These are phyloP conservation scores for Motacilla tschutschensis DNA, from an alignment of 2,113 vertebrate genomes.

Conservation along the genomic window DNA sequence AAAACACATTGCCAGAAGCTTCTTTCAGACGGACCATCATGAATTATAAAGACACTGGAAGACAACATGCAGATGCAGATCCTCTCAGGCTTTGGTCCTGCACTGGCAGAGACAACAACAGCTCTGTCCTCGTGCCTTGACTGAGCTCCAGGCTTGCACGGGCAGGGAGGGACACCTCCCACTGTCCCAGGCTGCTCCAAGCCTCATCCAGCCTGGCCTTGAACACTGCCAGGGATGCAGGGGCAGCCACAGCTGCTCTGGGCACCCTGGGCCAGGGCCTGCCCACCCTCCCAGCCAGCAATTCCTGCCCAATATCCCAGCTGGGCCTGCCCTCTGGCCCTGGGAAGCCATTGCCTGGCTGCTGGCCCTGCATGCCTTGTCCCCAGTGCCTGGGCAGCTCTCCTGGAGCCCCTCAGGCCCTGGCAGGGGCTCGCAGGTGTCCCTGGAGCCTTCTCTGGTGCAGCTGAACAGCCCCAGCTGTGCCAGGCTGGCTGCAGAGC, in stretches of 20 bases:
- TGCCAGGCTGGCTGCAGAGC: background rate
- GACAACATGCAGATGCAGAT: background rate
- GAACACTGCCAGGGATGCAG: background rate
- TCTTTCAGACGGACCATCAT: background rate
- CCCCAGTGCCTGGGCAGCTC: background rate
- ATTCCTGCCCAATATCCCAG: background rate
- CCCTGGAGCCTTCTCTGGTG: background rate
- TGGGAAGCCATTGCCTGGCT: background rate
- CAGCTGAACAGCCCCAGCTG: background rate
- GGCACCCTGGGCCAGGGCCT: background rate
- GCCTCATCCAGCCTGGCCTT: background rate
- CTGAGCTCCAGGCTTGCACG: background rate
- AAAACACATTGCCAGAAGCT: background rate
- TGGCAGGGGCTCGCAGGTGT: background rate
- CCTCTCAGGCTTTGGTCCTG: background rate
- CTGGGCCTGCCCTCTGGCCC: fast-evolving
- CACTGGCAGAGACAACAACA: background rate
- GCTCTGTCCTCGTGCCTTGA: background rate
- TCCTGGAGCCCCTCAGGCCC: background rate
- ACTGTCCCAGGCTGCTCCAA: fast-evolving
- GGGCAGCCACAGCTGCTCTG: background rate
- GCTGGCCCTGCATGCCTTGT: background rate
- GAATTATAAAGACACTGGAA: background rate
- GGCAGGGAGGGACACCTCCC: fast-evolving
- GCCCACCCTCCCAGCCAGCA: background rate